Percentiles rank a stretch among this genome's conserved stretches.
Conservation (phyloP, 2,888 invertebrate species). For the Neoaliturus tenellus region DNA sequence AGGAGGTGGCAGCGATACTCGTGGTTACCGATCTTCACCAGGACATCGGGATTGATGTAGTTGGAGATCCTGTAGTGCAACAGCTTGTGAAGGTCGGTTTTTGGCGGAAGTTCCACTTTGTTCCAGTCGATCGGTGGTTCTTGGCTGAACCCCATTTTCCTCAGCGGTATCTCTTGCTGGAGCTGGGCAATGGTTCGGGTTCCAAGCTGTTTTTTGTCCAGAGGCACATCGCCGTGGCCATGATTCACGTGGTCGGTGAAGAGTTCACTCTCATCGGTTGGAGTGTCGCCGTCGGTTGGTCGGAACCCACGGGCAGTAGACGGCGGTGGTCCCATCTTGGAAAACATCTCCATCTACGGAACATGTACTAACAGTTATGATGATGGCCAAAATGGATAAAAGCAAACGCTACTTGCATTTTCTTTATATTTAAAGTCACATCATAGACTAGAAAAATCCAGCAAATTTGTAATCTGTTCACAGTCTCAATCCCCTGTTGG, state of each 20-base stretch:
- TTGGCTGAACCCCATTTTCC: conserved; percentile 67
- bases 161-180: conserved; percentile 7
- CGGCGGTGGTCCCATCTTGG: background rate
- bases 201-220: background rate
- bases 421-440: no score
- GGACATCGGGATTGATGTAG: conserved; percentile 80
- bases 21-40: conserved; percentile 79
- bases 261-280: background rate
- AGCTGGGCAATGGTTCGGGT: background rate
- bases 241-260: background rate
- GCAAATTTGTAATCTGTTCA: no score
- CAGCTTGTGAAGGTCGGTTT: conserved; percentile 81
- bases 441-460: no score
- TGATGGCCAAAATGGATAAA: no score
- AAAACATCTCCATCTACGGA: background rate
- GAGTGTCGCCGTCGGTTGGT: background rate
- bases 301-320: background rate
- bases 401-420: no score
- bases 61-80: conserved; percentile 80
- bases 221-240: background rate
- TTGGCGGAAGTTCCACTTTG: conserved; percentile 79
- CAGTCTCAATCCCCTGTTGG: no score
- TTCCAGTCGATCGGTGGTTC: conserved; percentile 79
- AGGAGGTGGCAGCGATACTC: conserved; percentile 82
- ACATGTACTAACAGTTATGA: no score